Evolutionary conservation across 2,797 vertebrate genomes (phyloP).

Genomic region (Pangasius djambal): DNA sequence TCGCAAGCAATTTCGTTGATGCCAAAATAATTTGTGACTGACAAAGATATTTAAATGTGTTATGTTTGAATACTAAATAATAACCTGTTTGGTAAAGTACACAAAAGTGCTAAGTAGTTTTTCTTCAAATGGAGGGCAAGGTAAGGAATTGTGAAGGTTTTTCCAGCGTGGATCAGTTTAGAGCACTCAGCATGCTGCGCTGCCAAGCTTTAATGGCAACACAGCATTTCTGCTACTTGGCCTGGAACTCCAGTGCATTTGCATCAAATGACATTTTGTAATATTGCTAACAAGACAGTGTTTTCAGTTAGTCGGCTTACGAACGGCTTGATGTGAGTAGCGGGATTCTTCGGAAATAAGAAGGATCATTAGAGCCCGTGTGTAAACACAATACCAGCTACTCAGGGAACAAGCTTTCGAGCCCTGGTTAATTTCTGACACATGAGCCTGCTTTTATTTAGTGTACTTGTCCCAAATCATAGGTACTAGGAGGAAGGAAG

Average conservation of each 20-base stretch:
- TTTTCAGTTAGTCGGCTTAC: constrained; percentile 68
- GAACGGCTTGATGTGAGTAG: constrained; percentile 49
- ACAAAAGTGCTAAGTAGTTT: background rate
- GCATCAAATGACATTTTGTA: constrained; percentile 74
- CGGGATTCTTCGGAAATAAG: constrained; percentile 31
- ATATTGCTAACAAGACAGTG: constrained; percentile 64
- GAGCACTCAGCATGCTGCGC: constrained; percentile 64
- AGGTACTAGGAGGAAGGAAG: background rate
- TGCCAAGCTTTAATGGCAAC: constrained; percentile 64
- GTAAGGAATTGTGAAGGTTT: constrained; percentile 45
- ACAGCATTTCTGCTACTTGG: constrained; percentile 57
- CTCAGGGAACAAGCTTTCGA: background rate
- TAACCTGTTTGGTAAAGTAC: background rate
- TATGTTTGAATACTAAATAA: constrained; percentile 16
- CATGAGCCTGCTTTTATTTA: background rate
- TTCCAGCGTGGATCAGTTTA: constrained; percentile 60
- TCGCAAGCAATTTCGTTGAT: background rate
- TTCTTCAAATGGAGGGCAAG: background rate
- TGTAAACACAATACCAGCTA: constrained; percentile 16
- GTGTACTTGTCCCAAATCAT: background rate
- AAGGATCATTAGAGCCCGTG: constrained; percentile 35
- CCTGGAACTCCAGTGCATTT: constrained; percentile 70
- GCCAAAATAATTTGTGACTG: background rate
- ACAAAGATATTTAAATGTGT: constrained; percentile 4
- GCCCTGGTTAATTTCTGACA: background rate